Conservation (phyloP, 1,140 invertebrate genomes). For the Trissolcus basalis region DNA sequence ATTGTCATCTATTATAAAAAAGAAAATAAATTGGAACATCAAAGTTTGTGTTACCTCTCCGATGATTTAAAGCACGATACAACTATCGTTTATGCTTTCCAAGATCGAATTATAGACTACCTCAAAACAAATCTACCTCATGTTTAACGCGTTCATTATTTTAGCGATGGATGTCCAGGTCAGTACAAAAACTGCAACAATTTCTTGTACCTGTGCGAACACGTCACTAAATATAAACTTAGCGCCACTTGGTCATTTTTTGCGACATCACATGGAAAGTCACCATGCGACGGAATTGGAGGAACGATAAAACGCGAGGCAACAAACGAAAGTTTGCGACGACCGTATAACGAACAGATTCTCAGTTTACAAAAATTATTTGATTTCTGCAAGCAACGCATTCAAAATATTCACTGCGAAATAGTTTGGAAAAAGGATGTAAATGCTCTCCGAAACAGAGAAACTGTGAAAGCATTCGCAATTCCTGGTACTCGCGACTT, state of each 20-base stretch:
- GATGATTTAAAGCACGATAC: constrained; percentile 34
- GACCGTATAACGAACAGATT: constrained; percentile 21
- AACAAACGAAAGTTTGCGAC: constrained; percentile 30
- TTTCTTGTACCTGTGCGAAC: constrained; percentile 17
- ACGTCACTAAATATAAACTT: constrained; percentile 15
- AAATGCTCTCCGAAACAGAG: constrained; percentile 5
- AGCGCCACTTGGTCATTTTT: constrained; percentile 27
- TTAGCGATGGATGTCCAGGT: constrained; percentile 32
- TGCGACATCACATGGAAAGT: constrained; percentile 26
- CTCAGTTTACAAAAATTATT: constrained; percentile 18
- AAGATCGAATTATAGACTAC: constrained; percentile 13
- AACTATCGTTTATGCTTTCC: constrained; percentile 20
- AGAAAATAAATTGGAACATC: constrained; percentile 13
- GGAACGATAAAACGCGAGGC: constrained; percentile 25
- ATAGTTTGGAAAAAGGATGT: constrained; percentile 21
- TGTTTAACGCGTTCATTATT: constrained; percentile 16
- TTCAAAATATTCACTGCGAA: constrained; percentile 26
- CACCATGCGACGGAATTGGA: constrained; percentile 17
- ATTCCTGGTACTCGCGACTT: constrained; percentile 26
- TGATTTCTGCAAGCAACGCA: constrained; percentile 19
- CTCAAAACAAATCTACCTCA: constrained; percentile 13
- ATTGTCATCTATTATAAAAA: constrained; percentile 36
- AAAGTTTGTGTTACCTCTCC: constrained; percentile 27
- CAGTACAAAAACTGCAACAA: constrained; percentile 35
- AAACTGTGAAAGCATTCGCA: constrained; percentile 13